Evolutionary conservation across 1,140 invertebrate genomes (phyloP), one percentile per base, ranked within the genome.

Genomic region (Atopsyche davidsoni): DNA sequence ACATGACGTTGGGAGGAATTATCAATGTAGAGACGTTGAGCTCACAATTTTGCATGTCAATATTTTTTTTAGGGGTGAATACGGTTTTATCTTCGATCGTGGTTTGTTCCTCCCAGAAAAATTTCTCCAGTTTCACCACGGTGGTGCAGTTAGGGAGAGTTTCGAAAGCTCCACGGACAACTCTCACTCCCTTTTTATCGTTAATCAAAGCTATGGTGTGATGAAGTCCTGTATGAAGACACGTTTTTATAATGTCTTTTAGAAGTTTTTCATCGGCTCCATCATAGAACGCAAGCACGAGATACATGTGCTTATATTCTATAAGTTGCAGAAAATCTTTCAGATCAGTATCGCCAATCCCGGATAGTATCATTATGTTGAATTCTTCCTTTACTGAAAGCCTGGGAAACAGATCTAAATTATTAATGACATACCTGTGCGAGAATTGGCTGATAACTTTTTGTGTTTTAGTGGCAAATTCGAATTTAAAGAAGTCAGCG

Each of bases 11-110:
- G 4, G 50, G 50, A 13, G 50, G 50, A 28, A 52, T 31, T 4
- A n/a, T 22, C 23, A 52, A 11, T 0, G 42, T 52, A 2, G 50
- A 52, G 11, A 52, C 34, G 46, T 52, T 52, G n/a, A 52, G 14
- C n/a, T 21, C n/a, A 21, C 50, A 52, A 9, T 40, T 40, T 1
- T 40, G 35, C 46, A 42, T 43, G 10, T 47, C 14, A 13, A 39
- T 17, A 1, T 25, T 25, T 39, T 25, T 14, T 7, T 47, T 39
- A 13, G 10, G 14, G 9, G 18, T 18, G 31, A 47, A 47, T 9
- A 46, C 0, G 19, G 34, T 19, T 11, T 34, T n/a, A n/a, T n/a
- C n/a, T n/a, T n/a, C n/a, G n/a, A n/a, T n/a, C n/a, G n/a, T n/a
- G n/a, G n/a, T n/a, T n/a, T n/a, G n/a, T n/a, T n/a, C n/a, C n/a